Evolutionary conservation across 2,113 vertebrate genomes (phyloP).

Genomic region (Chaetops frenatus): DNA sequence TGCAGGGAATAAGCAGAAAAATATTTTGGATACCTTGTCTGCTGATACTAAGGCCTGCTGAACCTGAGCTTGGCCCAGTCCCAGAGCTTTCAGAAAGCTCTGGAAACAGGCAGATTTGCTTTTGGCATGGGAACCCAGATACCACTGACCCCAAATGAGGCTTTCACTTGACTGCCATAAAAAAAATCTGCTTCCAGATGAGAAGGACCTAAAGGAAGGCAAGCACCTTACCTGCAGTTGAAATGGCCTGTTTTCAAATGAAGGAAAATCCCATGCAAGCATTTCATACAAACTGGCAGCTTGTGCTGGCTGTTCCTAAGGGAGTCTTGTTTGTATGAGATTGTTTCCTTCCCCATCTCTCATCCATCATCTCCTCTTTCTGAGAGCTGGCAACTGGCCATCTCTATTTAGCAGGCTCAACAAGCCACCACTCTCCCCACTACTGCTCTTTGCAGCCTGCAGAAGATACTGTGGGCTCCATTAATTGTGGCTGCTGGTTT

Average conservation of each 20-base stretch:
- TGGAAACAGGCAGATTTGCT: not conserved
- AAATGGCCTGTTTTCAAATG: not conserved
- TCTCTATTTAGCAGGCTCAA: not conserved
- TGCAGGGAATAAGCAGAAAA: not conserved
- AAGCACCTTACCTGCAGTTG: not conserved
- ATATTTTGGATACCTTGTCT: not conserved
- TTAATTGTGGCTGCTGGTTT: constrained; percentile 25
- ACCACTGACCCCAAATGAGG: not conserved
- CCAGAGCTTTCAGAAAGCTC: not conserved
- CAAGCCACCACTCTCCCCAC: not conserved
- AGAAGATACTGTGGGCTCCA: not conserved
- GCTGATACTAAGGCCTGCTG: not conserved
- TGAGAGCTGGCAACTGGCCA: constrained; percentile 19
- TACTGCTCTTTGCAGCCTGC: not conserved
- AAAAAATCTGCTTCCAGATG: not conserved
- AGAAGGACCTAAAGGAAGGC: not conserved
- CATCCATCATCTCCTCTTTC: constrained; percentile 18
- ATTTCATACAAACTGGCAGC: not conserved
- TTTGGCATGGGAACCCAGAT: not conserved
- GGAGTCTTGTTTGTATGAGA: not conserved
- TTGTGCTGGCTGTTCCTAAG: not conserved
- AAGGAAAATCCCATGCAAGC: not conserved
- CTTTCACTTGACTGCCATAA: not conserved
- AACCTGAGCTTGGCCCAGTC: not conserved
- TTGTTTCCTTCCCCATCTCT: constrained; percentile 9